These are phyloP conservation scores for Achroia grisella DNA, from an alignment of 1,140 invertebrate genomes.

Conservation along the genomic window DNA sequence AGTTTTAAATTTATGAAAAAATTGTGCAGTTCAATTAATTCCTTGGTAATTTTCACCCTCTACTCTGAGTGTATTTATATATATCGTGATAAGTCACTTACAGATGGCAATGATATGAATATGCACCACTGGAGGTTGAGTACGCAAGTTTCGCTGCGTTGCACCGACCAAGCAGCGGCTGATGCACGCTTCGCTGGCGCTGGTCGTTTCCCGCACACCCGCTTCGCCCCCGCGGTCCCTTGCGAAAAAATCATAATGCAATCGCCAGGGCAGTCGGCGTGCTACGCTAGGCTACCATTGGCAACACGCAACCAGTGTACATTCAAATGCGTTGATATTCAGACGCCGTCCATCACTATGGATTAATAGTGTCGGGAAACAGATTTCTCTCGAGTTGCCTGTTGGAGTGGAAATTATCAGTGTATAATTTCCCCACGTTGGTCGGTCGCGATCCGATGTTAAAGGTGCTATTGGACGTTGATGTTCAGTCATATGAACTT, in stretches of 20 bases:
- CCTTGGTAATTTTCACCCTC: too few species aligned
- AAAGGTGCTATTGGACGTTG: slow-evolving; percentile 56
- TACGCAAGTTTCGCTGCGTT: slow-evolving; percentile 40
- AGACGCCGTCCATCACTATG: slow-evolving; percentile 68
- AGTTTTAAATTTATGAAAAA: too few species aligned
- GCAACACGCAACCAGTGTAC: slow-evolving; percentile 67
- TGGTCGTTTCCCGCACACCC: slow-evolving; percentile 41
- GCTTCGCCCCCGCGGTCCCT: slow-evolving; percentile 57
- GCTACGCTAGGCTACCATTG: slow-evolving; percentile 60
- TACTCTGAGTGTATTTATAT: too few species aligned
- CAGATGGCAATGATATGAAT: slow-evolving; percentile 15
- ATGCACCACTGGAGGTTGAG: slow-evolving; percentile 23
- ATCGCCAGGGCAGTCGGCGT: slow-evolving; percentile 68
- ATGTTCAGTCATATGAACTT: slow-evolving; percentile 63
- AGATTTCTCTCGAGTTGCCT: slow-evolving; percentile 56
- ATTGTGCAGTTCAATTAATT: too few species aligned
- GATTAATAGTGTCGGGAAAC: slow-evolving; percentile 59
- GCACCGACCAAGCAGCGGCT: slow-evolving; percentile 48
- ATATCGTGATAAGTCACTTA: background rate
- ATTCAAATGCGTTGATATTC: slow-evolving; percentile 67
- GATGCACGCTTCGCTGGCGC: slow-evolving; percentile 59
- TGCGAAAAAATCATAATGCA: slow-evolving; percentile 73
- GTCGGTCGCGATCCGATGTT: slow-evolving; percentile 21
- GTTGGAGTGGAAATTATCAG: slow-evolving; percentile 38
- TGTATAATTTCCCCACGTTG: slow-evolving; percentile 6